Evolutionary conservation across 2,113 vertebrate species (phyloP), one percentile per base, ranked within the genome.

Genomic region (Spilogale gracilis): DNA sequence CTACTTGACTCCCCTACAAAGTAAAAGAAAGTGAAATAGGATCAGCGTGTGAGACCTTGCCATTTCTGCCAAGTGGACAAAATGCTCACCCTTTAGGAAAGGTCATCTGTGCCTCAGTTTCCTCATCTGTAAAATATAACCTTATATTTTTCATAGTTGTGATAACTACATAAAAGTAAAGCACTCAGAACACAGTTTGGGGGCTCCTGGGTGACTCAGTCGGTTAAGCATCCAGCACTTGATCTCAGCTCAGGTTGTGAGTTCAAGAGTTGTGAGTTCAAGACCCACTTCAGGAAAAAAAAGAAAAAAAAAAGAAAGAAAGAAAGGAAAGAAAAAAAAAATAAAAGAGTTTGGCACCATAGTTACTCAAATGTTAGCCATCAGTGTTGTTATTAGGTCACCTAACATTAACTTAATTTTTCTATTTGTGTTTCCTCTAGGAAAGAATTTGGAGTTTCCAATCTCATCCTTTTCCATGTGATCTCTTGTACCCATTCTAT

Each of bases 361-460:
- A 17, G 50, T 43, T 48, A 10, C 8, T 32, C 12, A 43, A 32
- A 76, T 65, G 52, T 65, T 82, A 81, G n/a, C 21, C 54, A 12
- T 84, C 14, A 0, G 6, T n/a, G 9, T 32, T 48, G 16, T 3
- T 54, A 16, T 21, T 12, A 27, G 23, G 3, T 67, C 71, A n/a
- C 54, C 45, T 89, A 30, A 50, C 54, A 85, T 54, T 97, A 87
- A 98, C 82, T 45, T 17, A 71, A 69, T 17, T 87, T 91, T 16
- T 65, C 50, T 97, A 79, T 88, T 79, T 98, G 89, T 94, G 18
- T 96, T 86, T 89, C 61, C 89, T 50, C 83, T 86, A 97, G 89
- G 92, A 92, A 63, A 65, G 90, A 95, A 89, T 65, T 83, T 27
- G 27, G 61, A 96, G 76, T 88, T 89, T 94, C 85, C 85, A 58